Evolutionary conservation across 2,113 vertebrate species (phyloP).

Genomic region (Otocyon megalotis): DNA sequence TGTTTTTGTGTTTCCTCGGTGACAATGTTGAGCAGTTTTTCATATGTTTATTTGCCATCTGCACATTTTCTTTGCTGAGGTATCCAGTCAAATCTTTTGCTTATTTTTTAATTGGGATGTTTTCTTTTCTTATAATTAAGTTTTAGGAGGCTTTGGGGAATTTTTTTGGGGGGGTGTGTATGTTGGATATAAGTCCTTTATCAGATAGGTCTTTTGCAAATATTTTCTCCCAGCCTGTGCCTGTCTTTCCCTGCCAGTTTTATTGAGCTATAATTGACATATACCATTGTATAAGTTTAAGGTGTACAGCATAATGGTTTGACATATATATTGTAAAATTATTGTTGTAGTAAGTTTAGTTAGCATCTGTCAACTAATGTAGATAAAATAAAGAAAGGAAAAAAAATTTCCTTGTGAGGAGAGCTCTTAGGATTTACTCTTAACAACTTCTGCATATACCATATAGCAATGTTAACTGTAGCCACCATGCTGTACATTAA

Average conservation of each 20-base stretch:
- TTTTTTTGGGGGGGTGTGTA: neutral
- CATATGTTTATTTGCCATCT: neutral
- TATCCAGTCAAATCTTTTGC: neutral
- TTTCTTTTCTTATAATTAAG: neutral
- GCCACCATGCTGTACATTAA: neutral
- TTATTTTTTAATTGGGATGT: neutral
- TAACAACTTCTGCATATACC: neutral
- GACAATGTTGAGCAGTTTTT: neutral
- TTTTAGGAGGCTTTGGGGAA: neutral
- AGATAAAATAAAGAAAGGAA: neutral
- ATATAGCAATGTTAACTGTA: neutral
- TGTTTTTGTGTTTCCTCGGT: neutral
- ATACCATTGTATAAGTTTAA: neutral
- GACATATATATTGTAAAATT: neutral
- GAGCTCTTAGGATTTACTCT: neutral
- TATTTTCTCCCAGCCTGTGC: neutral
- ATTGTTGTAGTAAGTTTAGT: neutral
- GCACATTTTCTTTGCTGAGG: neutral
- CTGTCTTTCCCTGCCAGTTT: neutral
- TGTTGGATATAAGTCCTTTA: neutral
- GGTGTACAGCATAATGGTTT: neutral
- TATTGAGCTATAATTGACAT: neutral
- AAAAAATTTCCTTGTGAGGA: neutral
- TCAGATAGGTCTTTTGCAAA: neutral
- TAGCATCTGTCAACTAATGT: neutral